A percentile compares a stretch with the other conserved stretches of the same genome.
Conservation (phyloP, 2,888 invertebrate species). For the Eretmocerus hayati region DNA sequence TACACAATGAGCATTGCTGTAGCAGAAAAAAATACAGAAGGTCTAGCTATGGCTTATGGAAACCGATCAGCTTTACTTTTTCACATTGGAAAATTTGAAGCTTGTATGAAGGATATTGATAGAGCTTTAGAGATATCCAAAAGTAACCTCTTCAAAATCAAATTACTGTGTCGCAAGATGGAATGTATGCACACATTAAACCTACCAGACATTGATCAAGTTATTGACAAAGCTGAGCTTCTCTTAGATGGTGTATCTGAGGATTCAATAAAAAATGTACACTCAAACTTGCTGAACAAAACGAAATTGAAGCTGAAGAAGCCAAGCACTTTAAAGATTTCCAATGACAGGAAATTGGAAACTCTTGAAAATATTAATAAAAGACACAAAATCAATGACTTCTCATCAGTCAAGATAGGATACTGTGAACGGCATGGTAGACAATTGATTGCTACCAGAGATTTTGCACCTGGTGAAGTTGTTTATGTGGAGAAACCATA, state of each 20-base stretch:
- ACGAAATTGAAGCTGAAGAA: background rate
- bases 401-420: slow-evolving; percentile 7
- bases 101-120: background rate
- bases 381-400: slow-evolving; percentile 1
- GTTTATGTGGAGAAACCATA: slow-evolving; percentile 73
- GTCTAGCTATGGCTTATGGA: background rate
- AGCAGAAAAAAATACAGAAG: background rate
- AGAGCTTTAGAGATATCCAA: background rate
- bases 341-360: background rate
- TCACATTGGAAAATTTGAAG: background rate
- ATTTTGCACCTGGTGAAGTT: slow-evolving; percentile 68
- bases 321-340: no score
- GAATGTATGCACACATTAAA: background rate
- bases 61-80: background rate
- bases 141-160: background rate
- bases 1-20: background rate
- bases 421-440: slow-evolving; percentile 58
- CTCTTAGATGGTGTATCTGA: background rate
- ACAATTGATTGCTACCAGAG: slow-evolving; percentile 60
- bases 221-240: background rate
- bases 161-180: slow-evolving; percentile 1
- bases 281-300: background rate
- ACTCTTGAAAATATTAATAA: background rate
- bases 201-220: background rate
- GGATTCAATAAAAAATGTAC: background rate